Percentiles rank a stretch among this genome's conserved stretches.
phyloP scores from a whole-genome alignment of 2,888 invertebrate genomes.

The Hyles lineata region DNA sequence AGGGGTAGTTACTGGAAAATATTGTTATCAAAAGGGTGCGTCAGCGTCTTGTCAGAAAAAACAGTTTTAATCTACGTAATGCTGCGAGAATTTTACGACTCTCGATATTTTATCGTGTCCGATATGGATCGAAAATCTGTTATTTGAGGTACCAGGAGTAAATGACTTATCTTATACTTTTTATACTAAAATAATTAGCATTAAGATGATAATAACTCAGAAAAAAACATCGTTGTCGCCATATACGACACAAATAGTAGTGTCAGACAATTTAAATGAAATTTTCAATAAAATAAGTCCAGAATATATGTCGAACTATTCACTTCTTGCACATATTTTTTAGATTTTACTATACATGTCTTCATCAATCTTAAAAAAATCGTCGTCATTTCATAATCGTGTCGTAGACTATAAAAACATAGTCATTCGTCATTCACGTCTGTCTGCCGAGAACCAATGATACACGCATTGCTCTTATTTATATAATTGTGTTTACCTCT shows the following conservation, averaged over 20 bases:
- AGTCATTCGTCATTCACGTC: constrained; percentile 57
- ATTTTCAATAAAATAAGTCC: too few species aligned
- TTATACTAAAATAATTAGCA: neutral
- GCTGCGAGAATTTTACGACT: constrained; percentile 47
- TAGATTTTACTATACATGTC: too few species aligned
- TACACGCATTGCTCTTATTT: constrained; percentile 38
- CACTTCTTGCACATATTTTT: too few species aligned
- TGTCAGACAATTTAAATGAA: too few species aligned
- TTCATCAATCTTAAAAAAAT: neutral
- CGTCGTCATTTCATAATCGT: neutral
- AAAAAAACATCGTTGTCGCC: too few species aligned
- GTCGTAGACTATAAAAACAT: constrained; percentile 41
- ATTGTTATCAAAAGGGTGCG: constrained; percentile 61
- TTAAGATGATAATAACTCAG: too few species aligned
- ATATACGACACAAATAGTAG: too few species aligned
- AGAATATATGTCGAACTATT: too few species aligned
- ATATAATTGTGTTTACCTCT: constrained; percentile 40
- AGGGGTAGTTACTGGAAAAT: constrained; percentile 47
- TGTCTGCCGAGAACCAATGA: constrained; percentile 46
- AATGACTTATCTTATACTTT: neutral
- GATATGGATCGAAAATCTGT: neutral
- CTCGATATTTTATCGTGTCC: constrained; percentile 39
- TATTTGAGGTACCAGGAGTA: neutral
- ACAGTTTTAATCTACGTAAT: constrained; percentile 77
- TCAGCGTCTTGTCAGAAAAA: constrained; percentile 69